These are phyloP conservation scores for Mormyrus iriodes DNA, from an alignment of 2,113 vertebrate genomes.

Conservation along the genomic window DNA sequence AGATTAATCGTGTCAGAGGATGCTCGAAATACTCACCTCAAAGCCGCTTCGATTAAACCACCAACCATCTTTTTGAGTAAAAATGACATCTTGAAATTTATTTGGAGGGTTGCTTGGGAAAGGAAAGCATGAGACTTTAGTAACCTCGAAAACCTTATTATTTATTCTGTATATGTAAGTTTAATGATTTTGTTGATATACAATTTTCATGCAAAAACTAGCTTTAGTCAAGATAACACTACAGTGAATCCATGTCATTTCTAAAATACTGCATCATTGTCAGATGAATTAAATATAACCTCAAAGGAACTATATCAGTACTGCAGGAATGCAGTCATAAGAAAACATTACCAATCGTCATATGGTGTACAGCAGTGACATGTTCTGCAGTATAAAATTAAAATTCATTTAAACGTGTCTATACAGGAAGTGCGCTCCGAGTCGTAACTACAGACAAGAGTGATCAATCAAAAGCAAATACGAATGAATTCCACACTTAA, in stretches of 20 bases:
- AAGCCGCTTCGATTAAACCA: neutral
- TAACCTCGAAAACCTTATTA: neutral
- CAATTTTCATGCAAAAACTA: neutral
- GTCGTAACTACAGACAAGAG: neutral
- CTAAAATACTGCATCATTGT: neutral
- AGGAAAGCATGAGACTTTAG: neutral
- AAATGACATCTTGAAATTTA: neutral
- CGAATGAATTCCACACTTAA: neutral
- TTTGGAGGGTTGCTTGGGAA: neutral
- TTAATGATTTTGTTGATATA: neutral
- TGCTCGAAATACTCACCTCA: neutral
- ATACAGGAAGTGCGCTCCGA: neutral
- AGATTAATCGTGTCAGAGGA: neutral
- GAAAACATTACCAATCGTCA: neutral
- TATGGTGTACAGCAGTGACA: neutral
- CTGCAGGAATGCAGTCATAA: neutral
- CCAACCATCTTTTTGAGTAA: neutral
- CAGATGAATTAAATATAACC: neutral
- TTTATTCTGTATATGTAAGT: neutral
- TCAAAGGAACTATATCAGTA: neutral
- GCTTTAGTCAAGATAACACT: neutral
- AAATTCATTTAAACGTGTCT: neutral
- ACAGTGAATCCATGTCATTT: neutral
- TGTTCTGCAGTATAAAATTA: neutral
- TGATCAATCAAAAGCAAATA: neutral